Evolutionary conservation across 1,140 invertebrate species (phyloP), one percentile per base, ranked within the genome.

Genomic region (Ceratina japonica): DNA sequence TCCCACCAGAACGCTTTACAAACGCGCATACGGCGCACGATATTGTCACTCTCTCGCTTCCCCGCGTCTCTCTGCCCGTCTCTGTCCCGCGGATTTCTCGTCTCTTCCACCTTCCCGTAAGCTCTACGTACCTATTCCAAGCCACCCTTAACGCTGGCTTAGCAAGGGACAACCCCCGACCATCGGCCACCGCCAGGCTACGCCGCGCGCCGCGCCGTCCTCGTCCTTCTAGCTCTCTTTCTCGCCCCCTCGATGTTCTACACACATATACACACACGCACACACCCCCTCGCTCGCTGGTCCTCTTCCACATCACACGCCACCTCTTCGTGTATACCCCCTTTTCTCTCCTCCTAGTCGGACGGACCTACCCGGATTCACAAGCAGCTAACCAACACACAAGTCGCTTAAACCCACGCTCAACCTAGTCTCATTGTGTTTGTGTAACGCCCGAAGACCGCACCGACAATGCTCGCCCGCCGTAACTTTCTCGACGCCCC

Each of bases 91-190:
- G 44, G 68, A 49, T 79, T 59, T 76, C 79, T 84, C 75, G 64
- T 82, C 78, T 70, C 82, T 74, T 77, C 75, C 73, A 75, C 84
- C 80, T 80, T 80, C 63, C 86, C 66, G 82, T 81, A 87, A 85
- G 84, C 86, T 89, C 82, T 81, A 80, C 85, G 83, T 88, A 87
- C 81, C 83, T 88, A 87, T 88, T 88, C 89, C 88, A 78, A 85
- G 89, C 87, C 78, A 90, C 90, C 91, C 91, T 92, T 92, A 90
- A 91, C 89, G 88, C 87, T 88, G 88, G 89, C 91, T 92, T 92
- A 91, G 89, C 87, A 85, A 87, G 85, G 86, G 90, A 88, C 87
- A 87, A 84, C 85, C 82, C 81, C 81, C 84, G 68, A 82, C 85
- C 80, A 84, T 75, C 79, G 37, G 79, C 70, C 75, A 75, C 71